These are phyloP conservation scores for Diloba caeruleocephala DNA, from an alignment of 2,888 invertebrate genomes.

Conservation along the genomic window DNA sequence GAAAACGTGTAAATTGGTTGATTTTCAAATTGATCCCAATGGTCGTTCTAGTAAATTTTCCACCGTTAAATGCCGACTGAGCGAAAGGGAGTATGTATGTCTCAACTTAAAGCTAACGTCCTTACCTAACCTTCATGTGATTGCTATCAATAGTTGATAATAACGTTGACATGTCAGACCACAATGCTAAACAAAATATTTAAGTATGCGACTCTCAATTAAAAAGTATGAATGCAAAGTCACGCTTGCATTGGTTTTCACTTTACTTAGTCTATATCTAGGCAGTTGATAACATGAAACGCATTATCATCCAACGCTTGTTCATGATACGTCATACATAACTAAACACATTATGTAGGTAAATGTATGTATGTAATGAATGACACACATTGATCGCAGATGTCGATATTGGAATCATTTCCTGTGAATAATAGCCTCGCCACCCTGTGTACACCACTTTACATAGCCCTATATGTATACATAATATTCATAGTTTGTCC, in stretches of 20 bases:
- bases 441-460: conserved; percentile 1
- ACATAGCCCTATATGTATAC: neutral
- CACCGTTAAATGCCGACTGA: too few species aligned
- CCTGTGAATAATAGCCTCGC: conserved; percentile 29
- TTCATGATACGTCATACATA: neutral
- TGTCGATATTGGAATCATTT: conserved; percentile 29
- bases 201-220: too few species aligned
- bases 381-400: conserved; percentile 14
- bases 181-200: neutral
- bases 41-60: too few species aligned
- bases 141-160: too few species aligned
- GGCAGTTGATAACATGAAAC: too few species aligned
- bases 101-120: too few species aligned
- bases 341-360: neutral
- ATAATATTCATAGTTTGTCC: neutral
- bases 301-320: neutral
- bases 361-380: neutral
- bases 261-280: too few species aligned
- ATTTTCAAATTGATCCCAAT: too few species aligned
- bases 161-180: too few species aligned
- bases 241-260: neutral
- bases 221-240: neutral
- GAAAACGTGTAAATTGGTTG: too few species aligned
- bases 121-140: too few species aligned
- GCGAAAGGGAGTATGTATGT: too few species aligned